Conservation (phyloP, 1,140 invertebrate species). For the Formica exsecta region DNA sequence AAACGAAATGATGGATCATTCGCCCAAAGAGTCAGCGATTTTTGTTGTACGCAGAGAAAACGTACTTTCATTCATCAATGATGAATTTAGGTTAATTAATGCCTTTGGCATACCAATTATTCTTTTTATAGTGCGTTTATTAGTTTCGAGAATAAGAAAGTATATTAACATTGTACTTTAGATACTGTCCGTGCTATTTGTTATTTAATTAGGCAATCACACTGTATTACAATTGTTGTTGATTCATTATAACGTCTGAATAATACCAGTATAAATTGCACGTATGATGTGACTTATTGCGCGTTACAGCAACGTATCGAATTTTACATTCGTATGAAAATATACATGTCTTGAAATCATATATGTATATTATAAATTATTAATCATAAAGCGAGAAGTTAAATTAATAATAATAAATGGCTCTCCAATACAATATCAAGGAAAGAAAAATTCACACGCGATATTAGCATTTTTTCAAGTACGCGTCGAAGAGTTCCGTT, state of each 20-base stretch:
- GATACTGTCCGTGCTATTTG: neutral
- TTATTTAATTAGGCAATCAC: slow-evolving; percentile 35
- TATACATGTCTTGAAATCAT: neutral
- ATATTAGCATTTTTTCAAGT: neutral
- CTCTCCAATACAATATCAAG: no score
- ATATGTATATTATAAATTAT: neutral
- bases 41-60: neutral
- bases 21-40: no score
- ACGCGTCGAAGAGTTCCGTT: neutral
- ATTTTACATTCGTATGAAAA: neutral
- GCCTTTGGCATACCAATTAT: neutral
- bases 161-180: slow-evolving; percentile 4
- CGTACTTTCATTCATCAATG: slow-evolving; percentile 9
- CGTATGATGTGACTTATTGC: neutral
- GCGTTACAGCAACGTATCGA: neutral
- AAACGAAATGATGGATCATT: neutral
- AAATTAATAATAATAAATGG: neutral
- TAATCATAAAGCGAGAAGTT: neutral
- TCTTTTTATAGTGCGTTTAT: slow-evolving; percentile 3
- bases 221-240: neutral
- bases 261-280: slow-evolving; percentile 1
- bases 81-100: slow-evolving; percentile 23
- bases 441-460: neutral
- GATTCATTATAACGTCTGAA: neutral
- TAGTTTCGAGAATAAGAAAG: slow-evolving; percentile 13